Base-by-base conservation (phyloP, 2,888 invertebrate species). In the Ellobium chinense region DNA sequence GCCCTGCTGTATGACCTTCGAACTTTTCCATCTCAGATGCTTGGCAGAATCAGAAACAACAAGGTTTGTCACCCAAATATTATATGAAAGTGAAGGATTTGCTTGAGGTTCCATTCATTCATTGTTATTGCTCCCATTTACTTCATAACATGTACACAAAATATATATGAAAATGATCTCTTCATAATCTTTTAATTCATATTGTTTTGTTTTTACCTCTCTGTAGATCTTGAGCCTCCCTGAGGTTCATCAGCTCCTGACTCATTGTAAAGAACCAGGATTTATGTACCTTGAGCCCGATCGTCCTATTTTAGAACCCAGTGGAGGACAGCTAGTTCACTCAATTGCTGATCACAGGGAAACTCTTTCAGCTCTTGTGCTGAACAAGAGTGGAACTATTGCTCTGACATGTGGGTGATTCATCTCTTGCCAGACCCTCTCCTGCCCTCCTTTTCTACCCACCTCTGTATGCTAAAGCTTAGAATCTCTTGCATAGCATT, bases 271-370 rank as follows among this genome's bases (percentile, higher is more conserved):
- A 9, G 18, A 9, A 14, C 29, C 58, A 12, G 79, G 83, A 18
- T 24, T 84, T 21, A 83, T 86, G n/a, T 85, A 84, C 82, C 80
- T 91, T 18, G 68, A 85, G 29, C 87, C 89, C 1, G 85, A 86
- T 79, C 83, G 86, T 66, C 81, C 80, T 2, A 83, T 90, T 2
- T 76, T 89, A 14, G 80, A 82, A 21, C 85, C 85, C 62, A 87
- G 89, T 4, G 89, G 90, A 1, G 90, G 91, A 24, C 87, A 89
- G 72, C 85, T 90, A 4, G 54, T 89, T 3, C 87, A 89, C 81
- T 85, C 83, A 31, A 84, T 90, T 82, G 86, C 88, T 12, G 88
- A 87, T 78, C 90, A 91, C 80, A 86, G 84, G 5, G 81, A 83
- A 31, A 85, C 87, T 31, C 84, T 89, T 29, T 82, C 82, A 2